phyloP scores from a whole-genome alignment of 2,797 vertebrate species.

The Kryptolebias ocellatus region DNA sequence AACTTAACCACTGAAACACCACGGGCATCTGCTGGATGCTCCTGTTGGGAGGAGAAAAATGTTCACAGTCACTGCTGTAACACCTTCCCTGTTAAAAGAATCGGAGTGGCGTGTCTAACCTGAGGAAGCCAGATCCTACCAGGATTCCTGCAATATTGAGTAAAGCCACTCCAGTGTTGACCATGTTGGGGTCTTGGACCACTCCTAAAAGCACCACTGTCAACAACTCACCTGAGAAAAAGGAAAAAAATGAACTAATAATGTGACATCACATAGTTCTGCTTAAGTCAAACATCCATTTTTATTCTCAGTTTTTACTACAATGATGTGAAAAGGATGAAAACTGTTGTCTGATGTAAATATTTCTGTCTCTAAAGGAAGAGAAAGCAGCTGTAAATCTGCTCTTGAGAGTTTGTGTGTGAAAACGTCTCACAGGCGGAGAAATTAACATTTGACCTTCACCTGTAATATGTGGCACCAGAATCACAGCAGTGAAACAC shows the following conservation, averaged over 20 bases:
- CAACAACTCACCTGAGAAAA: slow-evolving; percentile 84
- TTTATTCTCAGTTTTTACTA: too few relatives aligned
- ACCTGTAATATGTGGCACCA: slow-evolving; percentile 84
- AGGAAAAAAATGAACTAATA: neutral
- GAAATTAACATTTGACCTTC: neutral
- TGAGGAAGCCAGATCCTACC: slow-evolving; percentile 90
- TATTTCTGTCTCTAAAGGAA: neutral
- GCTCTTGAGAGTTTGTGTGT: neutral
- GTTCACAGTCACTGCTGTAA: neutral
- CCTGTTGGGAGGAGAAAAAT: slow-evolving; percentile 68
- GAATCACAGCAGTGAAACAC: slow-evolving; percentile 88
- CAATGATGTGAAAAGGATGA: too few relatives aligned
- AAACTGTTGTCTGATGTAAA: too few relatives aligned
- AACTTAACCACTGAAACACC: slow-evolving; percentile 90
- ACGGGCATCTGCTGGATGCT: slow-evolving; percentile 88
- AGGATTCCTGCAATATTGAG: slow-evolving; percentile 90
- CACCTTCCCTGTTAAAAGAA: slow-evolving; percentile 1
- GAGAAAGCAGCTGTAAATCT: neutral
- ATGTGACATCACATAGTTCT: neutral
- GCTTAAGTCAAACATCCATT: neutral
- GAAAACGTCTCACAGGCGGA: neutral
- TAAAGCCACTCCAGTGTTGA: slow-evolving; percentile 89
- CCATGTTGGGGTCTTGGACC: slow-evolving; percentile 90
- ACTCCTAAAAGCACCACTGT: slow-evolving; percentile 89
- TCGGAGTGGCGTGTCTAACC: slow-evolving; percentile 73